phyloP scores from a whole-genome alignment of 2,797 vertebrate genomes.

The Necrosyrtes monachus region DNA sequence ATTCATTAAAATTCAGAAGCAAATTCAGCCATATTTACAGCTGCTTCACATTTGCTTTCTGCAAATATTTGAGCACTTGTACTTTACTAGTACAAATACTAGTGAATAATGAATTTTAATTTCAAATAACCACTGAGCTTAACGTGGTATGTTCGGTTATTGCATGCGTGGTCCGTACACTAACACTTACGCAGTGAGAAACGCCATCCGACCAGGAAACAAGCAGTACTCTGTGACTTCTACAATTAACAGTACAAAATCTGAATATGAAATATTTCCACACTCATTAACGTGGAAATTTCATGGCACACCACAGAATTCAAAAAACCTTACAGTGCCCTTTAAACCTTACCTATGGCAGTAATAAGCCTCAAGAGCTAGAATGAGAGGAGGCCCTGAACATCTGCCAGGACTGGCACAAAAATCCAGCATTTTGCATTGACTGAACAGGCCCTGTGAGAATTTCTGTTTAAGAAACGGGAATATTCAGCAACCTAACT shows the following conservation, averaged over 20 bases:
- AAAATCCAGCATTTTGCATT: not conserved
- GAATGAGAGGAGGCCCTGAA: not conserved
- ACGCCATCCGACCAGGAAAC: not conserved
- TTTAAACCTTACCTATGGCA: not conserved
- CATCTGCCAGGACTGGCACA: not conserved
- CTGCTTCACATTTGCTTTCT: not conserved
- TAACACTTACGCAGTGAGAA: not conserved
- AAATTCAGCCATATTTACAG: not conserved
- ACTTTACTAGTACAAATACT: not conserved
- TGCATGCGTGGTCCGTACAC: accelerated
- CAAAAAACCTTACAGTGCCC: not conserved
- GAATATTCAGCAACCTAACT: not conserved
- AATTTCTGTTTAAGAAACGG: not conserved
- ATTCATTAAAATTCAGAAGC: not conserved
- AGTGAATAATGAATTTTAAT: not conserved
- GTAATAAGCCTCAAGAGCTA: not conserved
- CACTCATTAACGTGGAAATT: not conserved
- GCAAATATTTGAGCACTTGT: conserved; percentile 46
- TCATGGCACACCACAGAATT: not conserved
- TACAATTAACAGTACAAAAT: not conserved
- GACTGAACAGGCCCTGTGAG: not conserved
- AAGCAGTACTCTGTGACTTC: not conserved
- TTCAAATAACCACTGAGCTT: not conserved
- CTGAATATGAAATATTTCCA: not conserved
- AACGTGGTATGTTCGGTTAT: accelerated